Base-by-base conservation (phyloP, 1,140 invertebrate species). In the Scaptomyza graminum region DNA sequence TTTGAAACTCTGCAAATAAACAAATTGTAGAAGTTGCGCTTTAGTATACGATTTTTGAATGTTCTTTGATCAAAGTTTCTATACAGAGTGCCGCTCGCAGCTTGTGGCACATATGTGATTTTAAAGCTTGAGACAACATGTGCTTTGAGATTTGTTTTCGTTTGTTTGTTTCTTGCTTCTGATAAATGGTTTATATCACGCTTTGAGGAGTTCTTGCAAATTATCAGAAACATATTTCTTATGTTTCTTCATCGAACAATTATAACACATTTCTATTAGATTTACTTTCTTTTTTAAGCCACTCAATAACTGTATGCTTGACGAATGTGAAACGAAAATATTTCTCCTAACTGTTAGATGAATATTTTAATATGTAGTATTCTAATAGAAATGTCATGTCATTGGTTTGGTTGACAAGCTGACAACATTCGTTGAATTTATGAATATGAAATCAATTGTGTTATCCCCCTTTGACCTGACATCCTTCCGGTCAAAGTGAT, bases 401-500 rank as follows among this genome's bases (percentile, higher is more conserved):
- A 57, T 49, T 60, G 51, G 44, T 41, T 34, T 50, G 50, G 28
- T 47, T 70, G 72, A 87, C 79, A 82, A 57, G 75, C 84, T 83
- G 82, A 72, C 81, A 85, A 75, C 70, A 87, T 87, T 77, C 78
- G 80, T 87, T 82, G 82, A 82, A 88, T 85, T 85, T 88, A 85
- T 85, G 82, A 85, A 88, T 88, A 88, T 78, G 72, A 84, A 88
- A 88, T 89, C 84, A 88, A 89, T 88, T 88, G 84, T 89, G 85
- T 80, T 89, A 83, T 90, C 85, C 84, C 71, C 80, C 79, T 88
- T 79, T 88, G 83, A 85, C 77, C 87, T 84, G 79, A 81, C 82
- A 87, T 90, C 80, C 83, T 90, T 90, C 88, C 83, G 88, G 81
- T 90, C 74, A 90, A 88, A 88, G 83, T 85, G 83, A 88, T 90